Evolutionary conservation across 1,140 invertebrate species (phyloP).

Genomic region (Calycopis cecrops): DNA sequence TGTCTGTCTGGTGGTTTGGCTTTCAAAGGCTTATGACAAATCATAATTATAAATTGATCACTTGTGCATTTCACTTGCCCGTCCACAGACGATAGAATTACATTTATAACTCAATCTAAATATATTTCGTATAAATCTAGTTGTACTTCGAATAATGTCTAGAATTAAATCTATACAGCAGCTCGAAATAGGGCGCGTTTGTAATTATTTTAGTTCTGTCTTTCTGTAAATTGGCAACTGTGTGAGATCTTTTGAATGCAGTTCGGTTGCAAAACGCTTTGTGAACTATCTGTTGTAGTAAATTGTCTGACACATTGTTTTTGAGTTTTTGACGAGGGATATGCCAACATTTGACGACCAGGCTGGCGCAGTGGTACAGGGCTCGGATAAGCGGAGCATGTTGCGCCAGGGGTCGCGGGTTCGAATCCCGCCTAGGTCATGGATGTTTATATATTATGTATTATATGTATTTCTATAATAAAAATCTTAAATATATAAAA

Average conservation of each 20-base stretch:
- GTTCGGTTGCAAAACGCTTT: constrained; percentile 71
- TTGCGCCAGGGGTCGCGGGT: too few relatives aligned
- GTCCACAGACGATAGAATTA: constrained; percentile 8
- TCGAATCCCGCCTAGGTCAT: too few relatives aligned
- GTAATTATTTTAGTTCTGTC: constrained; percentile 73
- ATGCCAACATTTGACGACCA: too few relatives aligned
- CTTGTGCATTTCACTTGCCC: constrained; percentile 4
- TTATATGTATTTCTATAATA: too few relatives aligned
- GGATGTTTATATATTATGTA: too few relatives aligned
- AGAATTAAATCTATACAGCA: constrained; percentile 67
- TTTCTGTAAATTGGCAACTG: constrained; percentile 74
- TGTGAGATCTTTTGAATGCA: constrained; percentile 64
- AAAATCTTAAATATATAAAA: too few relatives aligned
- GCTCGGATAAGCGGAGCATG: too few relatives aligned
- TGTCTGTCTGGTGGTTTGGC: too few relatives aligned
- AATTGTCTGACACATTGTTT: constrained; percentile 2
- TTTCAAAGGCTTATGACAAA: not conserved
- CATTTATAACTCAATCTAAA: constrained; percentile 23
- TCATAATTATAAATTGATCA: constrained; percentile 6
- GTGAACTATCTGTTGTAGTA: constrained; percentile 35
- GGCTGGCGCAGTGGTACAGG: too few relatives aligned
- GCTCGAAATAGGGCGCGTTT: constrained; percentile 72
- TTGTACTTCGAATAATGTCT: constrained; percentile 50
- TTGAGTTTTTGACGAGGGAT: constrained; percentile 5
- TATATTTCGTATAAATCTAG: constrained; percentile 30